These are phyloP conservation scores for Pinctada fucata DNA, from an alignment of 2,888 invertebrate genomes.

Conservation along the genomic window DNA sequence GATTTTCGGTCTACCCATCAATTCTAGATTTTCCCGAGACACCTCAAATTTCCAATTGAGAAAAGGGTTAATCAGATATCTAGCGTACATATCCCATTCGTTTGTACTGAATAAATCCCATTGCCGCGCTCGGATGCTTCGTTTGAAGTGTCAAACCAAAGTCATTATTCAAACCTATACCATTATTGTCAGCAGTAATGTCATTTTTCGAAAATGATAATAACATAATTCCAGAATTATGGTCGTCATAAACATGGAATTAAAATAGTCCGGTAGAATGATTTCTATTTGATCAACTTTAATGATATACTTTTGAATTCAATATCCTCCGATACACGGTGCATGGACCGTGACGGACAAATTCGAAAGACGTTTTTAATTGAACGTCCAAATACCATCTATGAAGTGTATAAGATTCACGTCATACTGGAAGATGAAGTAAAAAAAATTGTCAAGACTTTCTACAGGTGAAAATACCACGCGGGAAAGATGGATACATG, in stretches of 20 bases:
- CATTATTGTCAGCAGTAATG: not conserved
- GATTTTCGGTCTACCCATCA: too few species aligned
- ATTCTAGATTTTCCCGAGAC: too few species aligned
- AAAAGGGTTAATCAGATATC: too few species aligned
- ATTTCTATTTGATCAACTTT: slow-evolving; percentile 4
- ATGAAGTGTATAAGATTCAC: not conserved
- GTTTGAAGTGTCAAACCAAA: not conserved
- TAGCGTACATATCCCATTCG: not conserved
- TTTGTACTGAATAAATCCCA: not conserved
- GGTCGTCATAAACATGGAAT: not conserved
- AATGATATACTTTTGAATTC: not conserved
- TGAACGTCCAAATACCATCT: not conserved
- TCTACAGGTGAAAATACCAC: too few species aligned
- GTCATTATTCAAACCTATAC: not conserved
- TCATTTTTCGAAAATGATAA: slow-evolving; percentile 1
- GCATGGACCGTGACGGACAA: not conserved
- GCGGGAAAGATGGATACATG: too few species aligned
- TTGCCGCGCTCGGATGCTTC: not conserved
- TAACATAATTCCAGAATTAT: slow-evolving; percentile 3
- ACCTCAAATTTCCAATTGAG: too few species aligned
- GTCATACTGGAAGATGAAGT: too few species aligned
- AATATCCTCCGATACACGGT: not conserved
- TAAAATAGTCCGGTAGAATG: not conserved
- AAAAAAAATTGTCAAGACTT: too few species aligned
- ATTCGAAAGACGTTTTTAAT: not conserved